Percentiles rank a stretch among this genome's conserved stretches.
phyloP scores from a whole-genome alignment of 1,140 invertebrate species.

The Chironomus tepperi region DNA sequence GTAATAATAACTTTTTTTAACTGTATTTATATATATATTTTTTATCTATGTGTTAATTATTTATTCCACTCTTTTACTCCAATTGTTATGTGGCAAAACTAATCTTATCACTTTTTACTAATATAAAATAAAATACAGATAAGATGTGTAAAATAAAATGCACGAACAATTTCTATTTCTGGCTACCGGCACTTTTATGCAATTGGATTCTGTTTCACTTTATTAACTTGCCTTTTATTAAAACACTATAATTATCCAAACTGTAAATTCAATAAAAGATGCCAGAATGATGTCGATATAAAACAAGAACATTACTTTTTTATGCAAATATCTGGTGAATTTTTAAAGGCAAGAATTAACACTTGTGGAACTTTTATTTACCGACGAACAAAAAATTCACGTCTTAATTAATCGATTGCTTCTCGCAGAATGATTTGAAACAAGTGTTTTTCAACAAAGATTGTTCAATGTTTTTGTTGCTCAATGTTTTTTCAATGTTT shows the following conservation, averaged over 20 bases:
- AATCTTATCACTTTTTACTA: neutral
- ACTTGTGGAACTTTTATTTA: neutral
- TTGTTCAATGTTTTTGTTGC: neutral
- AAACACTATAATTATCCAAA: neutral
- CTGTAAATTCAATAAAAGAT: neutral
- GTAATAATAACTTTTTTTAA: neutral
- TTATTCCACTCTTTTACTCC: neutral
- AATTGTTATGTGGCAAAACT: neutral
- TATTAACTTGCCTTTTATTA: neutral
- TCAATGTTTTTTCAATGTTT: neutral
- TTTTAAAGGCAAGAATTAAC: neutral
- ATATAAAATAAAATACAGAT: neutral
- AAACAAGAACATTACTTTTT: conserved; percentile 12
- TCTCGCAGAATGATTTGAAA: neutral
- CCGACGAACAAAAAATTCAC: neutral
- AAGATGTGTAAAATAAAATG: neutral
- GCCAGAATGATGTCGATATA: neutral
- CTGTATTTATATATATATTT: neutral
- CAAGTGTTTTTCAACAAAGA: neutral
- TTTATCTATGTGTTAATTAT: neutral
- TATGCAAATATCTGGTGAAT: neutral
- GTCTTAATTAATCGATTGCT: neutral
- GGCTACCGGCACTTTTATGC: neutral
- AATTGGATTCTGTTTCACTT: neutral
- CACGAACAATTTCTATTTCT: neutral